Base-by-base conservation (phyloP, 2,113 vertebrate species). In the Odontophorus gujanensis region DNA sequence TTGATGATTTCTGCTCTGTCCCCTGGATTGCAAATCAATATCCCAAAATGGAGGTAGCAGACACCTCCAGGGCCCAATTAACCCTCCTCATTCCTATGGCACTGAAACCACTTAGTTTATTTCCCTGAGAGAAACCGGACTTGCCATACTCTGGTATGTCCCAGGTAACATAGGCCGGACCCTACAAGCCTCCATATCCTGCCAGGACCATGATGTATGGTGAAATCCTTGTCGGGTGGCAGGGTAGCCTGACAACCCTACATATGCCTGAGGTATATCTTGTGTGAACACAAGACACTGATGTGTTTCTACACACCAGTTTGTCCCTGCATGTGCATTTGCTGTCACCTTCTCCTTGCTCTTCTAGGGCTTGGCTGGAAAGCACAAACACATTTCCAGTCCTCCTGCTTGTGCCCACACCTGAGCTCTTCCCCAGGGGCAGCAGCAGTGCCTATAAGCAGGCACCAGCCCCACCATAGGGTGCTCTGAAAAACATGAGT, bases 401-500 rank as follows among this genome's bases (percentile, higher is more conserved):
- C 58, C 43, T 86, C 25, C 72, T 50, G 34, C 65, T 72, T 19
- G 20, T 26, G 43, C 32, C 26, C 0, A 1, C 22, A 24, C 42
- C 57, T 2, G 21, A 38, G 69, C 3, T 30, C 59, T 40, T 24
- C 58, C 48, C 40, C 18, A 30, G n/a, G 22, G 50, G 47, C 32
- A 82, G 77, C 32, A 82, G 58, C 65, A 32, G 38, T 47, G n/a
- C 50, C 9, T 62, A 59, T 36, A 36, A 84, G 36, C 19, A 81
- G 59, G 34, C 68, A 74, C 19, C 42, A 36, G 63, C 47, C 50
- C 32, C 5, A 1, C 36, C 43, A 58, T 0, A 55, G 20, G 28
- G 84, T 89, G 87, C 25, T 40, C 61, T 63, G 19, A 88, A 96
- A 96, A 94, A 89, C 21, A 65, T 6, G 59, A 74, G 89, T 30